Evolutionary conservation across 2,888 invertebrate genomes (phyloP).

Genomic region (Copidosoma aretas): DNA sequence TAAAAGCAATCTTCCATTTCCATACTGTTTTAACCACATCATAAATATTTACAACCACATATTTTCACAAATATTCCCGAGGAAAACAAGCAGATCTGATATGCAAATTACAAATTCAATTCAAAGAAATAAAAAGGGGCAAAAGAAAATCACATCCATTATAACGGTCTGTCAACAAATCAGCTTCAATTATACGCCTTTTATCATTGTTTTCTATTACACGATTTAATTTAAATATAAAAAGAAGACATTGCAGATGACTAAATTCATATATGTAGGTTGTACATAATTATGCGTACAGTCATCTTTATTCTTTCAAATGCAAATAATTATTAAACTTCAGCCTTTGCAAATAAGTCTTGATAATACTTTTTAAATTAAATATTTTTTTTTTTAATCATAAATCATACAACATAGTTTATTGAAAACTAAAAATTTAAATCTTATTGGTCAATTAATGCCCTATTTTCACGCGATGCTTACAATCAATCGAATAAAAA

Average conservation of each 20-base stretch:
- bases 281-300: no score
- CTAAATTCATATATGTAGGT: no score
- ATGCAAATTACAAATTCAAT: not conserved
- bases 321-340: conserved; percentile 5
- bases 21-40: not conserved
- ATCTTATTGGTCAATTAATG: conserved; percentile 24
- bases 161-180: not conserved
- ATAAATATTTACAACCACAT: not conserved
- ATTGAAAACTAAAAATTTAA: not conserved
- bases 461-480: conserved; percentile 16
- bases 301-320: conserved; percentile 5
- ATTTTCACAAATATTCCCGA: not conserved
- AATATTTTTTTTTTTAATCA: conserved; percentile 3
- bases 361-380: conserved; percentile 1
- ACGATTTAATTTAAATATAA: not conserved
- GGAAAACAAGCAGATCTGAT: no score
- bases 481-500: conserved; percentile 42
- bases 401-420: not conserved
- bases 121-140: not conserved
- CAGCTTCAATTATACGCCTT: not conserved
- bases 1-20: not conserved
- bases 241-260: not conserved
- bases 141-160: not conserved
- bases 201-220: not conserved
- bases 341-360: not conserved